Evolutionary conservation across 2,797 vertebrate genomes (phyloP).

Genomic region (Mallotus villosus): DNA sequence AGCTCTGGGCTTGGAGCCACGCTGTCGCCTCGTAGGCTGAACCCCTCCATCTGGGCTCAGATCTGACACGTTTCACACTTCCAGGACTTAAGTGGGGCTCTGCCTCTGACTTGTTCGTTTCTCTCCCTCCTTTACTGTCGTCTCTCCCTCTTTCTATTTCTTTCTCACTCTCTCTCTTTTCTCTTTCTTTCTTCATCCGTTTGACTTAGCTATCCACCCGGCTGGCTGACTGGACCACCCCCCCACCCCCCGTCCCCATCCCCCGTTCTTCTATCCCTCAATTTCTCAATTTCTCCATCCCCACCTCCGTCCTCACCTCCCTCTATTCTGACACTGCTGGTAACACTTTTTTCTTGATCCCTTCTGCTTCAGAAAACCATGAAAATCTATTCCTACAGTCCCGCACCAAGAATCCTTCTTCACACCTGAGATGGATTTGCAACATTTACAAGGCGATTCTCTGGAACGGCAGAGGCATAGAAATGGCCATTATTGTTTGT

Average conservation of each 20-base stretch:
- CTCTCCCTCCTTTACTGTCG: not conserved
- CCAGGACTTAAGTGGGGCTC: not conserved
- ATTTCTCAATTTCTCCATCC: not conserved
- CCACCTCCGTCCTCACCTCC: slow-evolving; percentile 2
- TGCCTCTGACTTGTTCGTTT: not conserved
- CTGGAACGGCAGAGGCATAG: not conserved
- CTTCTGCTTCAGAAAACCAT: slow-evolving; percentile 8
- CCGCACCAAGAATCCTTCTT: not conserved
- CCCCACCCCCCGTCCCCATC: not conserved
- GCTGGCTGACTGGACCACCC: not conserved
- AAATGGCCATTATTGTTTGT: not conserved
- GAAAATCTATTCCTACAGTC: not conserved
- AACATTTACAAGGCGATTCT: not conserved
- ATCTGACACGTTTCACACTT: slow-evolving; percentile 12
- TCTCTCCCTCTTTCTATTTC: not conserved
- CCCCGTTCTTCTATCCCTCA: not conserved
- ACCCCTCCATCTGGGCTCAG: slow-evolving; percentile 30
- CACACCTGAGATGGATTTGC: not conserved
- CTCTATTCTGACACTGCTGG: not conserved
- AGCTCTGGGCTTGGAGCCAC: slow-evolving; percentile 27
- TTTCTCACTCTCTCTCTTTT: not conserved
- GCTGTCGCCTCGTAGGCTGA: slow-evolving; percentile 20
- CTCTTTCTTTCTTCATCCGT: not conserved
- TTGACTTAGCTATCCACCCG: not conserved
- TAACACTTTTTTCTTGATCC: not conserved